Evolutionary conservation across 2,888 invertebrate genomes (phyloP).

Genomic region (Linnaemya vulpina): DNA sequence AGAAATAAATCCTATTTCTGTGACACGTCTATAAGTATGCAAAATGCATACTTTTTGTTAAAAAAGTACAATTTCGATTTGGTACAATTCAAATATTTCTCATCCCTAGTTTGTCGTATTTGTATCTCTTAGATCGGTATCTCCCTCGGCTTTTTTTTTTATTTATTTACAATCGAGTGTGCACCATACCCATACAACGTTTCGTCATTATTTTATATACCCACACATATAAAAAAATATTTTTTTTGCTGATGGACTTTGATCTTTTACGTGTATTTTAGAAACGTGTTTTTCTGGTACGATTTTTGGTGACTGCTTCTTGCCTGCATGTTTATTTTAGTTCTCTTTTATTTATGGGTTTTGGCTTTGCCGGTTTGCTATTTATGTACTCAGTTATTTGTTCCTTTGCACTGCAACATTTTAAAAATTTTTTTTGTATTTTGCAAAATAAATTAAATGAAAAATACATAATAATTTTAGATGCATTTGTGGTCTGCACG

Average conservation of each 20-base stretch:
- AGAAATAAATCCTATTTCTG: too few species aligned
- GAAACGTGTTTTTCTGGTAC: constrained; percentile 68
- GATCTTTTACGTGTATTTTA: constrained; percentile 73
- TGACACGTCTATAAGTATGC: too few species aligned
- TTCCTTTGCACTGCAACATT: constrained; percentile 30
- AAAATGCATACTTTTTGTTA: background rate
- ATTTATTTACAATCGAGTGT: constrained; percentile 25
- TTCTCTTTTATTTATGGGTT: constrained; percentile 41
- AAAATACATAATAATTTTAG: background rate
- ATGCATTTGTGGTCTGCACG: background rate
- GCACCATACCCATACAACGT: constrained; percentile 17
- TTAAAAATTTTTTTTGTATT: background rate
- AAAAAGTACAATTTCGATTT: background rate
- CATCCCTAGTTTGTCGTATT: background rate
- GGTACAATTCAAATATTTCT: background rate
- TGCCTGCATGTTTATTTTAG: constrained; percentile 7
- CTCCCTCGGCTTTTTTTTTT: constrained; percentile 38
- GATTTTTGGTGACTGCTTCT: constrained; percentile 50
- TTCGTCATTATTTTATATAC: constrained; percentile 39
- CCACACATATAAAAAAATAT: background rate
- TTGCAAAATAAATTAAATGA: too few species aligned
- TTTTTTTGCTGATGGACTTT: constrained; percentile 70
- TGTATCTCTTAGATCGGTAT: constrained; percentile 43
- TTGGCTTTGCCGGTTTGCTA: constrained; percentile 52
- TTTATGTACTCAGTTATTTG: constrained; percentile 20